phyloP scores from a whole-genome alignment of 2,797 vertebrate species.

The Tauraco hartlaubi region DNA sequence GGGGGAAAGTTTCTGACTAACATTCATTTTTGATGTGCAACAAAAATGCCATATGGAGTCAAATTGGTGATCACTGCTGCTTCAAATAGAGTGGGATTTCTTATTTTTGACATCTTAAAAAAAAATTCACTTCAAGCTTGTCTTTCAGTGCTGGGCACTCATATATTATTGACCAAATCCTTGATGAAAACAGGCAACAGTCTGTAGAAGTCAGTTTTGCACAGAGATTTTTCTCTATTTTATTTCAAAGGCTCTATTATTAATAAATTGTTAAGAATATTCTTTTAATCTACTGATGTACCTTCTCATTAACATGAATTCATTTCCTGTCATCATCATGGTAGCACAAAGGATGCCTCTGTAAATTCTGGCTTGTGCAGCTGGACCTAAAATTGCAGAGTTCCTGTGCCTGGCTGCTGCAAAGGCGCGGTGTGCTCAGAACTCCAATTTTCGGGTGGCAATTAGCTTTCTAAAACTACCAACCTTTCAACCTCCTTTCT shows the following conservation, averaged over 20 bases:
- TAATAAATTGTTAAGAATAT: constrained; percentile 32
- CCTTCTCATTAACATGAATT: neutral
- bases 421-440: neutral
- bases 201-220: neutral
- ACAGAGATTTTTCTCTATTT: neutral
- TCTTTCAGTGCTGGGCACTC: constrained; percentile 23
- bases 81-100: constrained; percentile 26
- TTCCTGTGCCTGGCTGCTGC: neutral
- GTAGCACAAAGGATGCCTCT: neutral
- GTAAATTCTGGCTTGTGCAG: neutral
- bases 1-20: constrained; percentile 34
- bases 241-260: constrained; percentile 8
- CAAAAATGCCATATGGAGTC: constrained; percentile 45
- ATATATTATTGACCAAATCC: neutral
- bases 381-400: neutral
- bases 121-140: neutral
- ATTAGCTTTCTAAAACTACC: constrained; percentile 61
- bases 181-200: neutral
- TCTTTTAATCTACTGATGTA: neutral
- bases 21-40: constrained; percentile 44
- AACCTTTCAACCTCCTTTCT: constrained; percentile 71
- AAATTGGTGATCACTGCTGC: constrained; percentile 42
- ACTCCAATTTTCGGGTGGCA: constrained; percentile 43
- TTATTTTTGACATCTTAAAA: constrained; percentile 35
- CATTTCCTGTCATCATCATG: neutral